Evolutionary conservation across 2,113 vertebrate species (phyloP).

Genomic region (Colistium nudipinnis): DNA sequence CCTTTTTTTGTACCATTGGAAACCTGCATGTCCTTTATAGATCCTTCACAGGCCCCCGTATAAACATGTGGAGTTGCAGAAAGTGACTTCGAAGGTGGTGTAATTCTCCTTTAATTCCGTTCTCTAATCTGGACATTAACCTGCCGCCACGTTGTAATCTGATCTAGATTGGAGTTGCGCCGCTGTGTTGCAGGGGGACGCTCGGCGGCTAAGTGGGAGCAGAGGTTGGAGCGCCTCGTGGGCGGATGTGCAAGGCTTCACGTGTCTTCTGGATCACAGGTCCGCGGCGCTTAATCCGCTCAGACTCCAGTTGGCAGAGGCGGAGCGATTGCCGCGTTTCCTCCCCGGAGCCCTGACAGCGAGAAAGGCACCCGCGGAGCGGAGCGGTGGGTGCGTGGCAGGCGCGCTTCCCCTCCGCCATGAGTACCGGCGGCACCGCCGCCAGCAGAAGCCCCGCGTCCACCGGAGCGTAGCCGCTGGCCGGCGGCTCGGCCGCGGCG

Average conservation of each 20-base stretch:
- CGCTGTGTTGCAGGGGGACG: no score
- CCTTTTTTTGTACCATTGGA: no score
- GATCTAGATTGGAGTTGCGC: no score
- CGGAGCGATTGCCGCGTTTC: constrained; percentile 68
- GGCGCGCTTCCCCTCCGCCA: constrained; percentile 31
- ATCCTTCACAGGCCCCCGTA: no score
- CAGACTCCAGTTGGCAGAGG: constrained; percentile 71
- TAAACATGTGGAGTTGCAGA: neutral
- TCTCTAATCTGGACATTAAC: no score
- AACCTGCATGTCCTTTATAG: no score
- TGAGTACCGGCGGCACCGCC: constrained; percentile 14
- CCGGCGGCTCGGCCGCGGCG: constrained; percentile 62
- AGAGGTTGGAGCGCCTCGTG: no score
- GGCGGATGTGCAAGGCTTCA: no score
- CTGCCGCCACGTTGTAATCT: no score
- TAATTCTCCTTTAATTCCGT: no score
- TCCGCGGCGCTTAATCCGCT: constrained; percentile 74
- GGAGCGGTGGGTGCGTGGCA: constrained; percentile 17
- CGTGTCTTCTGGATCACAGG: constrained; percentile 71
- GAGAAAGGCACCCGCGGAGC: neutral
- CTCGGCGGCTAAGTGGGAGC: no score
- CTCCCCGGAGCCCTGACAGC: constrained; percentile 39
- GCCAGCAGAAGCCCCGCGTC: constrained; percentile 33
- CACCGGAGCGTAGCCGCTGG: constrained; percentile 4
- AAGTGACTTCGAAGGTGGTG: neutral